phyloP scores from a whole-genome alignment of 2,113 vertebrate species.

The Thalassoma bifasciatum region DNA sequence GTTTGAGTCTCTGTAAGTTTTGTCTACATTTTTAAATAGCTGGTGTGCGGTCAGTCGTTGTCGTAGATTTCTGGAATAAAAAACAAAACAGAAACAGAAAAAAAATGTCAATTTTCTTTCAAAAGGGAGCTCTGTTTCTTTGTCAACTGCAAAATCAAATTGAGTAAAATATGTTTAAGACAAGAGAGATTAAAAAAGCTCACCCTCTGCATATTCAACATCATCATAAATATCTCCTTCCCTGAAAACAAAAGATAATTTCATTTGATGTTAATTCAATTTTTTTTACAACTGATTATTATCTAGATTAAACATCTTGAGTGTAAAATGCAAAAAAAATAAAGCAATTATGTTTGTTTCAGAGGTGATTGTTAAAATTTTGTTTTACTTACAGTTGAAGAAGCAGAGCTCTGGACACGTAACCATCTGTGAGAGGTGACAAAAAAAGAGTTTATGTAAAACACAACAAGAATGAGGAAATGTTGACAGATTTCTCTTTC shows the following conservation, averaged over 20 bases:
- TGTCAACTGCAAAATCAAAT: not conserved
- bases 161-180: not conserved
- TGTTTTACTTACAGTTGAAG: constrained; percentile 74
- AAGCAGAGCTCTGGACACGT: constrained; percentile 77
- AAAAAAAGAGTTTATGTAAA: constrained; percentile 11
- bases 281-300: too few relatives aligned
- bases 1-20: not conserved
- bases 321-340: too few relatives aligned
- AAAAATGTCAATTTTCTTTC: not conserved
- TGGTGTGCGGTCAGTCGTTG: constrained; percentile 66
- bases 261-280: too few relatives aligned
- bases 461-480: not conserved
- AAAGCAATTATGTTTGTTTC: too few relatives aligned
- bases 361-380: too few relatives aligned
- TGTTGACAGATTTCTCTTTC: not conserved
- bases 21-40: constrained; percentile 37
- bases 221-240: constrained; percentile 89
- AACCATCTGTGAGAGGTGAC: constrained; percentile 77
- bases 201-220: constrained; percentile 79
- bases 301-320: too few relatives aligned
- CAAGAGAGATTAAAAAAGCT: constrained; percentile 9
- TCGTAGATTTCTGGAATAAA: constrained; percentile 80
- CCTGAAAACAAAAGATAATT: constrained; percentile 66
- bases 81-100: constrained; percentile 1
- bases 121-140: not conserved